Evolutionary conservation across 2,888 invertebrate species (phyloP).

Genomic region (Limulus polyphemus): DNA sequence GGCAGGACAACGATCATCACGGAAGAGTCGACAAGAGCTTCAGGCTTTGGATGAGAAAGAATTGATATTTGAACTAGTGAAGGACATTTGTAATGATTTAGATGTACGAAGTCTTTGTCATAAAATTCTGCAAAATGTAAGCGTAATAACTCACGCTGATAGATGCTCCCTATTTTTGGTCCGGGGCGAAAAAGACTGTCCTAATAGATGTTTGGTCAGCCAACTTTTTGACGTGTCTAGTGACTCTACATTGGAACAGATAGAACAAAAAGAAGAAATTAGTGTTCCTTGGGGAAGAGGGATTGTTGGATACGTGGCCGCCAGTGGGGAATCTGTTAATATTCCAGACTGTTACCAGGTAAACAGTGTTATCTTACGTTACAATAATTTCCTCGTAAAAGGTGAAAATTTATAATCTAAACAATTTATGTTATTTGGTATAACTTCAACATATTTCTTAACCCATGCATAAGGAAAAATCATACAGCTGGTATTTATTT

Average conservation of each 20-base stretch:
- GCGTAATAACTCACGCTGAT: conserved; percentile 79
- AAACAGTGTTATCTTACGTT: conserved; percentile 10
- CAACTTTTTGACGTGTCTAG: conserved; percentile 92
- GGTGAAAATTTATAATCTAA: too few relatives aligned
- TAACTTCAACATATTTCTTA: too few relatives aligned
- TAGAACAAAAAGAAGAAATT: conserved; percentile 84
- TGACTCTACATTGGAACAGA: conserved; percentile 78
- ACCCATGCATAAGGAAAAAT: too few relatives aligned
- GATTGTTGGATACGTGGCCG: conserved; percentile 87
- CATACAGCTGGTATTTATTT: too few relatives aligned
- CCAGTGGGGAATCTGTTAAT: conserved; percentile 82
- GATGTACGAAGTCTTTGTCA: conserved; percentile 86
- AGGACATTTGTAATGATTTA: conserved; percentile 91
- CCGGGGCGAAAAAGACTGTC: conserved; percentile 39
- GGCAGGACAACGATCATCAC: not conserved
- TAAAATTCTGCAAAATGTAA: conserved; percentile 87
- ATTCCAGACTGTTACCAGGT: conserved; percentile 88
- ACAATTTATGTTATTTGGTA: too few relatives aligned
- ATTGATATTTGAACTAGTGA: conserved; percentile 88
- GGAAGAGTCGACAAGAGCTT: conserved; percentile 45
- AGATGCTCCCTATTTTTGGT: conserved; percentile 75
- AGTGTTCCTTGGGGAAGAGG: conserved; percentile 89
- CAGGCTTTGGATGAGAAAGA: conserved; percentile 81
- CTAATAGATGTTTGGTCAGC: conserved; percentile 59
- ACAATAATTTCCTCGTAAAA: too few relatives aligned